Evolutionary conservation across 1,140 invertebrate genomes (phyloP), one percentile per base, ranked within the genome.

Genomic region (Rhyzopertha dominica): DNA sequence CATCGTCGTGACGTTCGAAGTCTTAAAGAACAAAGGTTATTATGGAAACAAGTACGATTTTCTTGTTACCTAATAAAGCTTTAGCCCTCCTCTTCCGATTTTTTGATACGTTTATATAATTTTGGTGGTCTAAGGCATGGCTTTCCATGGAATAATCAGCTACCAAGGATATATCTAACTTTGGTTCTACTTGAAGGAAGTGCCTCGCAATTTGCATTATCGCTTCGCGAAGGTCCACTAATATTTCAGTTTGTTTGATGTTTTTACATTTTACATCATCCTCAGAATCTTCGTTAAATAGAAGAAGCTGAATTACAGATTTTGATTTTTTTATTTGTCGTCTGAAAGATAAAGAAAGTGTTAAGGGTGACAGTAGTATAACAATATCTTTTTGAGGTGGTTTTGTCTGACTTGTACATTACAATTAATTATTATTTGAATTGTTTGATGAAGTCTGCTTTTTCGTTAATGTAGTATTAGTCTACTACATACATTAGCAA

Each of bases 1-100:
- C 95, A 63, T 97, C 93, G 73, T 98, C 96, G 63, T 96, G 87
- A 53, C 95, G 77, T 69, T 98, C 94, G 79, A 99, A 99, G 74
- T 99, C 94, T 82, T 51, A 16, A 67, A 63, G 19, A 56, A 36
- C 49, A 16, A 39, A 50, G 58, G 45, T 48, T 36, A 46, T 47
- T 50, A 34, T 32, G 24, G 10, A 10, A 39, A 43, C 16, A 1
- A 28, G 20, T 28, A 16, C 17, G 16, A 8, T 4, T 37, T 37
- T 37, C n/a, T n/a, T 34, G 39, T 44, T 70, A 82, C 80, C 81
- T 53, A 96, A 71, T 45, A 97, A 71, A 1, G 96, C 96, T 72
- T 98, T 97, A 5, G 95, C 96, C 54, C 95, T 74, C 60, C 94
- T 77, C 52, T 86, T 84, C 46, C 92, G 80, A 56, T 83, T 90